A percentile compares a stretch with the other conserved stretches of the same genome.
Conservation (phyloP, 2,797 vertebrate genomes). For the Spinus olivaceus region DNA sequence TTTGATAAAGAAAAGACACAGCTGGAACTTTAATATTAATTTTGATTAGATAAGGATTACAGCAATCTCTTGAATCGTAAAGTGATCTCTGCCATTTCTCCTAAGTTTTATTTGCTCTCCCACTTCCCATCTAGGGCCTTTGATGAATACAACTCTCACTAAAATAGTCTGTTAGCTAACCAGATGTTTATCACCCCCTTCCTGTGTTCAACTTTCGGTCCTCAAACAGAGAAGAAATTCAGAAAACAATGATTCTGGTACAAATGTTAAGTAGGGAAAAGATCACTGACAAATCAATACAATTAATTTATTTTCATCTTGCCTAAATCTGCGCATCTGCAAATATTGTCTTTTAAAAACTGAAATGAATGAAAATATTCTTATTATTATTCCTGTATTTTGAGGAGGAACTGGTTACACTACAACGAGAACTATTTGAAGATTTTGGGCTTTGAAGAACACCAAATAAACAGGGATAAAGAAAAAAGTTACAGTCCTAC, state of each 20-base stretch:
- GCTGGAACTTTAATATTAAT: conserved; percentile 4
- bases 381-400: neutral
- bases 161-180: neutral
- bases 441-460: neutral
- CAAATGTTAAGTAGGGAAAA: neutral
- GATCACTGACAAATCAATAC: neutral
- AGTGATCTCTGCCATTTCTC: neutral
- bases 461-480: neutral
- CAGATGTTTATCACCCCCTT: neutral
- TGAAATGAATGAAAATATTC: neutral
- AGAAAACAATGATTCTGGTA: neutral
- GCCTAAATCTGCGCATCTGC: neutral
- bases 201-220: neutral
- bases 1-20: conserved; percentile 1
- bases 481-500: neutral
- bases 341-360: neutral
- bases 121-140: neutral
- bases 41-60: conserved; percentile 31
- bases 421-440: neutral
- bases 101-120: neutral
- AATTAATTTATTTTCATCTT: neutral
- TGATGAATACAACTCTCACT: neutral
- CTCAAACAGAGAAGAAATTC: neutral
- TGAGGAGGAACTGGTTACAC: neutral
- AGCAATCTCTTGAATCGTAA: neutral